Evolutionary conservation across 2,888 invertebrate genomes (phyloP), one percentile per base, ranked within the genome.

Genomic region (Rhodophaea formosa): DNA sequence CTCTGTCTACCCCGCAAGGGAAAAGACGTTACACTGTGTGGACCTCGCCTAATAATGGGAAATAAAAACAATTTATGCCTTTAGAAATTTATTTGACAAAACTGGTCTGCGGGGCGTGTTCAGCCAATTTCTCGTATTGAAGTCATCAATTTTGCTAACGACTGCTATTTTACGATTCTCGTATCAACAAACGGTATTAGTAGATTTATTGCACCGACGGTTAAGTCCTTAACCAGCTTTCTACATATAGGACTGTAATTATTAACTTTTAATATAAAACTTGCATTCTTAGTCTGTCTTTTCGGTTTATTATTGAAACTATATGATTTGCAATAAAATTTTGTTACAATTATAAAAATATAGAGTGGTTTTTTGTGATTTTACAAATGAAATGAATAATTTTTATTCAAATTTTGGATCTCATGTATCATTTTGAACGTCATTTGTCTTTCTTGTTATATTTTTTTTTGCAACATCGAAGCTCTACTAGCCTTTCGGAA

Each of bases 51-150:
- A 17, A 8, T 5, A 10, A 67, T 57, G 51, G 61, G 65, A 60
- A 69, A 70, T 70, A 63, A 71, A 78, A 77, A 73, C 70, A 70
- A 83, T 81, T 82, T 80, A 80, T 77, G 70, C 60, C 61, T 77
- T 79, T 81, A 76, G 76, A 82, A 83, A 84, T 73, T 70, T 64
- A 62, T 70, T 73, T 74, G 75, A 79, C 75, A 78, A 73, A 74
- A 70, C 63, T 69, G 62, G 66, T 72, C 64, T 59, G 63, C 63
- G 62, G 62, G 64, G 64, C 60, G 60, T 62, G 66, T 65, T 57
- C 57, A 64, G 65, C 54, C 61, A 62, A 61, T 67, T 65, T 60
- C 66, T 65, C 62, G 60, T 61, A 65, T 66, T 66, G 66, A 64
- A 63, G 63, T 59, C 62, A 62, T 63, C 62, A 64, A 56, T 62